Evolutionary conservation across 2,797 vertebrate genomes (phyloP).

Genomic region (Chelon labrosus): DNA sequence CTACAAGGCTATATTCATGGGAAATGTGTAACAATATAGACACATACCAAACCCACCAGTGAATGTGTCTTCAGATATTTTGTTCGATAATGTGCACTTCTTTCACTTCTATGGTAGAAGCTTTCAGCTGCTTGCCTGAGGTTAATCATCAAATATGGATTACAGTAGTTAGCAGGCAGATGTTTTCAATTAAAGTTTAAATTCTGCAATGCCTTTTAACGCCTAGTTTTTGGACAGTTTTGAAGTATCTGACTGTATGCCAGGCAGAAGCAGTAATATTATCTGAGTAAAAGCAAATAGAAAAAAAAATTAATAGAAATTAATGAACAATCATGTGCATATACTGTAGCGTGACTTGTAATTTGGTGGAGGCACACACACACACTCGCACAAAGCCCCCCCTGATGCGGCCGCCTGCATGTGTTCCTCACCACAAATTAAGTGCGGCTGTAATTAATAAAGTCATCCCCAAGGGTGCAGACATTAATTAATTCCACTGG

Average conservation of each 20-base stretch:
- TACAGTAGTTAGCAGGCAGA: neutral
- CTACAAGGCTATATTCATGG: too few relatives aligned
- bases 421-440: constrained; percentile 74
- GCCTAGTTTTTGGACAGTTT: neutral
- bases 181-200: constrained; percentile 11
- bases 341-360: constrained; percentile 46
- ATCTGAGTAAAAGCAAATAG: neutral
- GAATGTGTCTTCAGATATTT: neutral
- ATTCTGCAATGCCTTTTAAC: constrained; percentile 1
- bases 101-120: neutral
- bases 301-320: constrained; percentile 16
- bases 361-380: constrained; percentile 34
- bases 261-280: neutral
- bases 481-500: constrained; percentile 81
- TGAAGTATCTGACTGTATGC: neutral
- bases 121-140: neutral
- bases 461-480: constrained; percentile 73
- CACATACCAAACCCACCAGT: neutral
- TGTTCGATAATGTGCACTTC: neutral
- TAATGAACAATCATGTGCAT: constrained; percentile 17
- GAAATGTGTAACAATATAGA: too few relatives aligned
- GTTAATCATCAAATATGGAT: constrained; percentile 17
- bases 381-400: constrained; percentile 23
- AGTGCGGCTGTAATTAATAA: constrained; percentile 83
- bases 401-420: constrained; percentile 49